Evolutionary conservation across 1,140 invertebrate genomes (phyloP).

Genomic region (Berghia stephanieae): DNA sequence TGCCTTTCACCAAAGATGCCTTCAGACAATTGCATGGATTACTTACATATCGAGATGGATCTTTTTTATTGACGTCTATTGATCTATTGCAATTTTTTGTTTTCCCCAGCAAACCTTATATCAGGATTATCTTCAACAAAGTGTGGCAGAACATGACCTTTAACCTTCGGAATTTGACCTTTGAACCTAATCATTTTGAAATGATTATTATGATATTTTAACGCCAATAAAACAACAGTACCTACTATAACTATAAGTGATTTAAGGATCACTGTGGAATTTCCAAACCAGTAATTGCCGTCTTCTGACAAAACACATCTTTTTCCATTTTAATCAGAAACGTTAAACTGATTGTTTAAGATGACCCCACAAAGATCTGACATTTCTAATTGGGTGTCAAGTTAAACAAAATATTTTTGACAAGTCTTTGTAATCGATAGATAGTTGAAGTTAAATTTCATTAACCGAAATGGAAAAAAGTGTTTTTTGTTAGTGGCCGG

Average conservation of each 20-base stretch:
- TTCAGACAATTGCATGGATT: not conserved
- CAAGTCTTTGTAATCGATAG: not conserved
- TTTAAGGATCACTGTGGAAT: not conserved
- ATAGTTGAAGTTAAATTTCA: not conserved
- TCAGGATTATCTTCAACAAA: conserved; percentile 70
- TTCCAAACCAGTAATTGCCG: not conserved
- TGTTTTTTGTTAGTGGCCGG: too few species aligned
- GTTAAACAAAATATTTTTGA: not conserved
- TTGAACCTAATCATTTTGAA: not conserved
- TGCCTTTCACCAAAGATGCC: not conserved
- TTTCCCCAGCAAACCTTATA: conserved; percentile 69
- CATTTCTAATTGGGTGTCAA: not conserved
- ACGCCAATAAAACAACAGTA: too few species aligned
- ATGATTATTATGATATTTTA: not conserved
- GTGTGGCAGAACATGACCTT: conserved; percentile 70
- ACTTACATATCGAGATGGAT: not conserved
- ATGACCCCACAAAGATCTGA: not conserved
- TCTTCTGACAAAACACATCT: not conserved
- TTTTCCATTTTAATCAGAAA: not conserved
- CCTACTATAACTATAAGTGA: too few species aligned
- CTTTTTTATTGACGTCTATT: too few species aligned
- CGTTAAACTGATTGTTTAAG: not conserved
- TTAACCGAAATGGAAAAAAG: not conserved
- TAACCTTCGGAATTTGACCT: conserved; percentile 36
- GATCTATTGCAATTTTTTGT: too few species aligned